Conservation (phyloP, 2,888 invertebrate species). For the Metopia argyrocephala region DNA sequence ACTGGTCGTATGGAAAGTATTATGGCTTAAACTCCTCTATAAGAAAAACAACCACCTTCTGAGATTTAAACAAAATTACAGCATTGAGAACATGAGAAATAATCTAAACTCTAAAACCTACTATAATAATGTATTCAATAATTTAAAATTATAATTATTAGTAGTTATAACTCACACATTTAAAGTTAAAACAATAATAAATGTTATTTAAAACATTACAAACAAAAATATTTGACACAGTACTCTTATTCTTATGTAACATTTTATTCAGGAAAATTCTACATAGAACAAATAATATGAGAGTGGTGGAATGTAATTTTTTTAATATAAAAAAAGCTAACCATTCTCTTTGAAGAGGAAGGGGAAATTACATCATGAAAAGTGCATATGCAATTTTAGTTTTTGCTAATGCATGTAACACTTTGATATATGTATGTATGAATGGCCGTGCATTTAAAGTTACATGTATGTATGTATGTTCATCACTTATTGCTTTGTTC, state of each 20-base stretch:
- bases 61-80: constrained; percentile 27
- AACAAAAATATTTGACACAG: neutral
- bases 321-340: constrained; percentile 20
- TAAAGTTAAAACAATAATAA: constrained; percentile 53
- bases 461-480: neutral
- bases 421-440: too few species aligned
- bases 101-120: constrained; percentile 28
- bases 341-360: neutral
- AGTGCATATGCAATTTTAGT: too few species aligned
- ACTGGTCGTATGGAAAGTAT: constrained; percentile 21
- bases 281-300: neutral
- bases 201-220: constrained; percentile 57
- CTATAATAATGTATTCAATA: constrained; percentile 54
- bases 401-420: too few species aligned
- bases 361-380: constrained; percentile 24
- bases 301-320: constrained; percentile 2
- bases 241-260: constrained; percentile 56
- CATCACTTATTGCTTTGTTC: constrained; percentile 20
- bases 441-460: constrained; percentile 18
- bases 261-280: constrained; percentile 26
- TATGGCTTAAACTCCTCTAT: constrained; percentile 41
- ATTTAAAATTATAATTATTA: constrained; percentile 52
- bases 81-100: constrained; percentile 24
- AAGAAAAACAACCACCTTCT: constrained; percentile 43
- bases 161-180: constrained; percentile 52